These are phyloP conservation scores for Brachionus rubens DNA, from an alignment of 1,140 invertebrate species.

Conservation along the genomic window DNA sequence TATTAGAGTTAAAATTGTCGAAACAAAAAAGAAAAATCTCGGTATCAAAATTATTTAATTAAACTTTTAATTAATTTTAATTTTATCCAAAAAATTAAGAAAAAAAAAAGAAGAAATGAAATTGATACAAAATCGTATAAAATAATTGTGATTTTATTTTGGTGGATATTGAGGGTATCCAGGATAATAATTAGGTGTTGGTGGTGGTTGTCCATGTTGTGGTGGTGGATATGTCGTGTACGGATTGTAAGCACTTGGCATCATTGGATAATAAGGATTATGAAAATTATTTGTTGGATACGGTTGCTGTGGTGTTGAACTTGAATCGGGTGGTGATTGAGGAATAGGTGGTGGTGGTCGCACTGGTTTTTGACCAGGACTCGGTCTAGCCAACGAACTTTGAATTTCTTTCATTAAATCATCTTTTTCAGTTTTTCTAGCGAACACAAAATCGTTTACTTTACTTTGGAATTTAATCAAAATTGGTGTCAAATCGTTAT, in stretches of 20 bases:
- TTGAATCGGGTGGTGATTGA: not conserved
- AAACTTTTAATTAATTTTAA: too few species aligned
- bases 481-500: slow-evolving; percentile 92
- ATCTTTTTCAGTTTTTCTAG: slow-evolving; percentile 96
- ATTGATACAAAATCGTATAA: not conserved
- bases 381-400: not conserved
- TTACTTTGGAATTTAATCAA: slow-evolving; percentile 94
- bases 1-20: too few species aligned
- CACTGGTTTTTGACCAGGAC: not conserved
- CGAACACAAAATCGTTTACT: slow-evolving; percentile 95
- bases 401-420: slow-evolving; percentile 72
- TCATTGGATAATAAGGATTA: slow-evolving; percentile 41
- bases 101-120: not conserved
- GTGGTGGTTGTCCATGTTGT: not conserved
- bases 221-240: not conserved
- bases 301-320: not conserved
- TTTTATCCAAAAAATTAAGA: not conserved
- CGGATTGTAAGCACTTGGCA: slow-evolving; percentile 30
- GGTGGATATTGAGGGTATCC: slow-evolving; percentile 27
- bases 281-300: slow-evolving; percentile 38
- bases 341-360: slow-evolving; percentile 14
- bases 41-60: too few species aligned
- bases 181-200: not conserved
- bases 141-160: not conserved
- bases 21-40: too few species aligned